A percentile compares a stretch with the other conserved stretches of the same genome.
phyloP scores from a whole-genome alignment of 2,113 vertebrate genomes.

The Malurus melanocephalus region DNA sequence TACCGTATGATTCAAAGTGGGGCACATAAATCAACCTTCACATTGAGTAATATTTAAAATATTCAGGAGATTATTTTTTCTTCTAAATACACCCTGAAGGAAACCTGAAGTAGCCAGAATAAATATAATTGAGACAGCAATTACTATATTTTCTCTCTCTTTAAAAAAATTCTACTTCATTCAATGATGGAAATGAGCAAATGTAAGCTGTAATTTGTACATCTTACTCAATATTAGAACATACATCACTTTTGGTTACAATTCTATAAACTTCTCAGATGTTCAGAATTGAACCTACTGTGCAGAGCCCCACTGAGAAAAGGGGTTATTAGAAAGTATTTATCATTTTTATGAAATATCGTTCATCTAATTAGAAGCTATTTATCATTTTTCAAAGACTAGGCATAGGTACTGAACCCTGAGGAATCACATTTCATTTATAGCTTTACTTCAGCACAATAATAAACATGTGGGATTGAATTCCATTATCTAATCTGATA shows the following conservation, averaged over 20 bases:
- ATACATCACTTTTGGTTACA: background rate
- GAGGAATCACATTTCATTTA: background rate
- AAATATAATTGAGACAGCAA: background rate
- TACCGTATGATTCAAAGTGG: background rate
- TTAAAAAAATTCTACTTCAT: background rate
- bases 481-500: background rate
- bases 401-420: background rate
- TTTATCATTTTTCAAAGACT: background rate
- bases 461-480: background rate
- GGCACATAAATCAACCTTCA: background rate
- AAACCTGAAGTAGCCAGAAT: background rate
- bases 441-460: background rate
- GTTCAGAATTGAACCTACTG: background rate
- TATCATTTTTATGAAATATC: background rate
- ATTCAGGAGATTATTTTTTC: background rate
- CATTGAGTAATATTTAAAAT: background rate
- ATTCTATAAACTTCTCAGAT: background rate
- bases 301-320: background rate
- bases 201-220: background rate
- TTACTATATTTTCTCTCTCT: accelerated
- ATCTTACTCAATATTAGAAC: background rate
- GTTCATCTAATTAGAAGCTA: background rate
- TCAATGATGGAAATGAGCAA: background rate
- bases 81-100: background rate
- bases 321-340: background rate